Conservation (phyloP, 2,113 vertebrate genomes). For the Phylloscopus whistleri region DNA sequence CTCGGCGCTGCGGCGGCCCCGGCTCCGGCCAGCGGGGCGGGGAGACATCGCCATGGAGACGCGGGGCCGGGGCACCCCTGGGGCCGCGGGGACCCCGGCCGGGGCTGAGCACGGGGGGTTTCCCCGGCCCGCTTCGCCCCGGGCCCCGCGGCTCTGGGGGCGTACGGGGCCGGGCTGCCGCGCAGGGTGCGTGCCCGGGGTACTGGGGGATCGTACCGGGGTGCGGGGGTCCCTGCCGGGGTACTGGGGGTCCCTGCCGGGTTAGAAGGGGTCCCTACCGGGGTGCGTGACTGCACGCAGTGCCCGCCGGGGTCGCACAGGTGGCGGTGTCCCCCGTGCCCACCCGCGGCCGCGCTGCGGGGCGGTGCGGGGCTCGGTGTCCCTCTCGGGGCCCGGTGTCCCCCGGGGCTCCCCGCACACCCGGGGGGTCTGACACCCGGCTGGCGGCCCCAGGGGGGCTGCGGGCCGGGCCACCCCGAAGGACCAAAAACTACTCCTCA, state of each 20-base stretch:
- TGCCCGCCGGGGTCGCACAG: neutral
- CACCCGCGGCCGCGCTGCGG: neutral
- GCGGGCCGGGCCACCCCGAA: neutral
- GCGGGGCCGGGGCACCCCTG: neutral
- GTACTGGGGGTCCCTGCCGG: too few relatives aligned
- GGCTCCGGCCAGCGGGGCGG: neutral
- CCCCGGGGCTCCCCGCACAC: neutral
- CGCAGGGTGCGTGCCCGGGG: neutral
- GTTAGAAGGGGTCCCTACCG: neutral
- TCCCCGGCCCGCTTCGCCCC: neutral
- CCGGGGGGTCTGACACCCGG: accelerated
- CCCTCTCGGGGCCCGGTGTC: neutral
- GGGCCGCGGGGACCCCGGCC: neutral
- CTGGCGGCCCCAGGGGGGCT: neutral
- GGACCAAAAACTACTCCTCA: neutral
- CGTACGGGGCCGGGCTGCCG: neutral
- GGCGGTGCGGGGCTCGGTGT: neutral
- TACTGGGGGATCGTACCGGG: too few relatives aligned
- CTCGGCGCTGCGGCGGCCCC: neutral
- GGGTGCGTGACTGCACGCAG: neutral
- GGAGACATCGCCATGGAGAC: neutral
- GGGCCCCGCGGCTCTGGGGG: neutral
- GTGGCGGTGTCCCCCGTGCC: neutral
- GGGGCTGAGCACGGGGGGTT: neutral
- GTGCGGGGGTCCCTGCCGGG: too few relatives aligned